phyloP scores from a whole-genome alignment of 2,797 vertebrate genomes.

The Periophthalmus magnuspinnatus region DNA sequence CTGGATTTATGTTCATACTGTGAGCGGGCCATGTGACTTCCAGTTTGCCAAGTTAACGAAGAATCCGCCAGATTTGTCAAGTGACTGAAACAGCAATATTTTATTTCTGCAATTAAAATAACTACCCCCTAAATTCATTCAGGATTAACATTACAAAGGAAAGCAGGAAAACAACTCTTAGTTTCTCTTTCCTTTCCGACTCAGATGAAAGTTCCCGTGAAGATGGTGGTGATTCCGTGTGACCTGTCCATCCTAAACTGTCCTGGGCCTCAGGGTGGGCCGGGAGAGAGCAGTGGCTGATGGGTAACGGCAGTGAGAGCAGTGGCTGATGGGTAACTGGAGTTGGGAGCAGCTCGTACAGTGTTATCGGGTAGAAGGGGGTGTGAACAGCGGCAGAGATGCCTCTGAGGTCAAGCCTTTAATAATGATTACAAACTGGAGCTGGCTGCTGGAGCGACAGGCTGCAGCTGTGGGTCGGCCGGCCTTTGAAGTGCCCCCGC shows the following conservation, averaged over 20 bases:
- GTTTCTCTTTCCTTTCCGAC: conserved; percentile 6
- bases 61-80: not conserved
- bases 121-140: not conserved
- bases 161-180: not conserved
- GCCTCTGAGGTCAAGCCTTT: conserved; percentile 87
- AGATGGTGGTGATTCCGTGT: not conserved
- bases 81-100: not conserved
- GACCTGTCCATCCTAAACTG: conserved; percentile 51
- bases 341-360: conserved; percentile 74
- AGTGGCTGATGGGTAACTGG: conserved; percentile 73
- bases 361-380: conserved; percentile 73
- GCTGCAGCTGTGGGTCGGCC: conserved; percentile 83
- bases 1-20: not conserved
- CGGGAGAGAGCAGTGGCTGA: conserved; percentile 1
- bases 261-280: conserved; percentile 42
- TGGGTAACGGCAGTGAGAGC: conserved; percentile 27
- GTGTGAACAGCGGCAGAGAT: conserved; percentile 88
- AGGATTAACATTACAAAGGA: not conserved
- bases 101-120: not conserved
- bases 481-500: conserved; percentile 83
- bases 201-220: conserved; percentile 23
- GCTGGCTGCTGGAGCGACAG: conserved; percentile 83
- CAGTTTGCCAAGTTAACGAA: not conserved
- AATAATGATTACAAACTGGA: conserved; percentile 90
- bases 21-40: not conserved